phyloP scores from a whole-genome alignment of 1,140 invertebrate genomes.

The Coenobita brevimanus region DNA sequence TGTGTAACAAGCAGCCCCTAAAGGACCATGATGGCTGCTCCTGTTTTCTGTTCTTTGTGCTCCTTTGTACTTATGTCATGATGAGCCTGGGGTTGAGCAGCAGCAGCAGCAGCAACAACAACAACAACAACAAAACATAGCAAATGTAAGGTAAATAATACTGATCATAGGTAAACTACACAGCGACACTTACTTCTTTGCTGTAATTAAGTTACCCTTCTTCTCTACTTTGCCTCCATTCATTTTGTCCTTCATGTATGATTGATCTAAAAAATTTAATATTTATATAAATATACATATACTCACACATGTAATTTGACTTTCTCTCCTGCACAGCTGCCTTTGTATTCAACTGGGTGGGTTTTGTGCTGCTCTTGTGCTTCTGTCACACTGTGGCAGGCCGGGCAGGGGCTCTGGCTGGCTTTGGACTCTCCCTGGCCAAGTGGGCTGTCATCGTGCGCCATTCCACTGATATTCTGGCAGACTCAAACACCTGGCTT shows the following conservation, averaged over 20 bases:
- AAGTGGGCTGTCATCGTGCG: slow-evolving; percentile 97
- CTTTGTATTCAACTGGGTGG: slow-evolving; percentile 96
- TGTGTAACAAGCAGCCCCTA: no score
- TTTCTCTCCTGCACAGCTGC: slow-evolving; percentile 78
- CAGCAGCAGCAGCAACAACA: no score
- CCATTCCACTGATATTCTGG: slow-evolving; percentile 88
- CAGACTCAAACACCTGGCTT: slow-evolving; percentile 86
- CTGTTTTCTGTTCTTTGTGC: slow-evolving; percentile 27
- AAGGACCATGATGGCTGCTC: no score
- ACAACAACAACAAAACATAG: no score
- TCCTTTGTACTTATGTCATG: slow-evolving; percentile 6
- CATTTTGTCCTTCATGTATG: no score
- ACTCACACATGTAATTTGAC: neutral
- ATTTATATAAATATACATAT: neutral
- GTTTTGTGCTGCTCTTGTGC: slow-evolving; percentile 91
- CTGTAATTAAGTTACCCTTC: no score
- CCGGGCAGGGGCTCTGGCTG: slow-evolving; percentile 91
- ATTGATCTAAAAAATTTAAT: no score
- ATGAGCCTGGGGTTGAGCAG: neutral
- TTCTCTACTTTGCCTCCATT: no score
- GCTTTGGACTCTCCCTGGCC: slow-evolving; percentile 92
- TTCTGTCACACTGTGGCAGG: slow-evolving; percentile 95
- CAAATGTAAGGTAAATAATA: no score
- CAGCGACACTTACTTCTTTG: no score
- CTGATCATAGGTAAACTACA: no score